phyloP scores from a whole-genome alignment of 1,140 invertebrate species.

The Hylyphantes graminicola region DNA sequence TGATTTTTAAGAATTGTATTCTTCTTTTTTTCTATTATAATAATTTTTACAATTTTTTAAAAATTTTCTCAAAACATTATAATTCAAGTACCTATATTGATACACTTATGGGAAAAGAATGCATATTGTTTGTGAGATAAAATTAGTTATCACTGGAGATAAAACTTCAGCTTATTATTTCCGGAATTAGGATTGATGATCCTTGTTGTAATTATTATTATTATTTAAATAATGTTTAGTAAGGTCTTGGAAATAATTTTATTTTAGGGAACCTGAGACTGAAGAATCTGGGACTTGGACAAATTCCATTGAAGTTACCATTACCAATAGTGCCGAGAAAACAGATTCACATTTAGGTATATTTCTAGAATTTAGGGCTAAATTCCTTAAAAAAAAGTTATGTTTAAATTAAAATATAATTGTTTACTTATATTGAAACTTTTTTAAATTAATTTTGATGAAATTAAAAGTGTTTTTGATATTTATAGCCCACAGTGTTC shows the following conservation, averaged over 20 bases:
- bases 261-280: slow-evolving; percentile 45
- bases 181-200: not conserved
- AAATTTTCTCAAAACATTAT: no score
- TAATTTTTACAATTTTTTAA: no score
- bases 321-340: slow-evolving; percentile 64
- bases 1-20: no score
- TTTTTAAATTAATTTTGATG: slow-evolving; percentile 6
- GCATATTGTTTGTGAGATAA: not conserved
- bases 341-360: slow-evolving; percentile 62
- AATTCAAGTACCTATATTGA: no score
- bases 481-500: slow-evolving; percentile 67
- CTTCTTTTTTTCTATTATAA: no score
- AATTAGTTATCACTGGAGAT: not conserved
- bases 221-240: not conserved
- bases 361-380: not conserved
- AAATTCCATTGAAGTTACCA: slow-evolving; percentile 44
- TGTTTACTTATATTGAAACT: not conserved
- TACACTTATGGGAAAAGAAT: no score
- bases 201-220: no score
- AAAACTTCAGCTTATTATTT: not conserved
- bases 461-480: slow-evolving; percentile 8
- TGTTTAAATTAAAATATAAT: not conserved
- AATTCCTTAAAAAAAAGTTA: no score
- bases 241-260: not conserved
- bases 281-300: slow-evolving; percentile 55